Base-by-base conservation (phyloP, 2,888 invertebrate genomes). In the Danaus chrysippus region DNA sequence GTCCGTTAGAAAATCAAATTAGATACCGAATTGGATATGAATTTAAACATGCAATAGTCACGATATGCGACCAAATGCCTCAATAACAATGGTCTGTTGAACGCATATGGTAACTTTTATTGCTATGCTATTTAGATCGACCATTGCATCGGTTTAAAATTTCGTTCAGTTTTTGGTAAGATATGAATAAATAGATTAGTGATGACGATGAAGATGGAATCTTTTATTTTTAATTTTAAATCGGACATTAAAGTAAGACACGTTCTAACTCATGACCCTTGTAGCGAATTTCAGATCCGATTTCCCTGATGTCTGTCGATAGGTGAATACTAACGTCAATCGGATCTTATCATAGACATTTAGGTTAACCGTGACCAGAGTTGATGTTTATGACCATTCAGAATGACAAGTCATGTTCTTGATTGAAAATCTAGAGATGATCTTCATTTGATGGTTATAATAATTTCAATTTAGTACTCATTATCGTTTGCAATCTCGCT, bases 101-200 rank as follows among this genome's bases (percentile, higher is more conserved):
- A 85, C 76, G 84, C 87, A 86, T 88, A 87, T 86, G 88, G 89
- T 84, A 87, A 87, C 86, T 88, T 87, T 88, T 89, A 89, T 89
- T 90, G 88, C 88, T 90, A 89, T 87, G 85, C 88, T 88, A 90
- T 89, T 90, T 88, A 77, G 87, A 87, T 82, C 87, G 83, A 82
- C 79, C 79, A 78, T 85, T 78, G 83, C 79, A 78, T 85, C 77
- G 83, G 85, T 88, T 88, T 89, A 88, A 87, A 85, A 87, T 87
- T 87, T 89, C 89, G 86, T 85, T 87, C 83, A 84, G 87, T 87
- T 84, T 89, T 89, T 82, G 87, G 86, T 79, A 73, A 72, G 77
- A 75, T 73, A 79, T 81, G 78, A 79, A 78, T 78, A 86, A 87
- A 87, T 86, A 86, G 83, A 84, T 82, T 81, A 79, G 73, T 76